A percentile compares a stretch with the other conserved stretches of the same genome.
Conservation (phyloP, 2,888 invertebrate species). For the Drosophila silvestris region DNA sequence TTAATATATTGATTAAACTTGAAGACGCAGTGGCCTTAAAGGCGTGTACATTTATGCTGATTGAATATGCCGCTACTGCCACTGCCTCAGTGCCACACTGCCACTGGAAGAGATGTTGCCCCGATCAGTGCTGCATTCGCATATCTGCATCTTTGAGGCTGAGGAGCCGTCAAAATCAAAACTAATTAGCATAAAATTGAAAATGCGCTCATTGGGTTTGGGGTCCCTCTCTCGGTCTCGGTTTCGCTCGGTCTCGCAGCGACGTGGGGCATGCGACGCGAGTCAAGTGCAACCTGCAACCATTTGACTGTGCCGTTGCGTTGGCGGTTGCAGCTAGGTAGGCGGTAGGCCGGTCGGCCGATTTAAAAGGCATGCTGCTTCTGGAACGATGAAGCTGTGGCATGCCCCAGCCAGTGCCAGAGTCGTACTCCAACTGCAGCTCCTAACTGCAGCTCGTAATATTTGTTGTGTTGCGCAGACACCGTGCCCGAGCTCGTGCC, state of each 20-base stretch:
- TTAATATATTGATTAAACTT: neutral
- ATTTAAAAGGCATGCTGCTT: conserved; percentile 71
- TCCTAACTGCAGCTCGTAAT: conserved; percentile 18
- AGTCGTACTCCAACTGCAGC: conserved; percentile 4
- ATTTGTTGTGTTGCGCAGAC: neutral
- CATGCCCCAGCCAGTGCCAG: conserved; percentile 30
- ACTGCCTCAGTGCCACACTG: neutral
- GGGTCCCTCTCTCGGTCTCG: neutral
- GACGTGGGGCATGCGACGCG: conserved; percentile 18
- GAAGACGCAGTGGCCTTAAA: neutral
- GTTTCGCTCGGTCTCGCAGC: neutral
- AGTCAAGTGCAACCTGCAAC: conserved; percentile 61
- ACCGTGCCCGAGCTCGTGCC: neutral
- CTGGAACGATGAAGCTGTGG: conserved; percentile 45
- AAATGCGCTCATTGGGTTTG: conserved; percentile 79
- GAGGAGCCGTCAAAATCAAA: conserved; percentile 57
- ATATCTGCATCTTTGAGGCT: conserved; percentile 3
- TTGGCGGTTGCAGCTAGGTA: conserved; percentile 37
- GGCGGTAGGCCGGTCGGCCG: conserved; percentile 62
- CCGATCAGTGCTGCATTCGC: conserved; percentile 3
- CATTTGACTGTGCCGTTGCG: conserved; percentile 28
- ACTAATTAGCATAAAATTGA: conserved; percentile 85
- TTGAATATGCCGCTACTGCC: conserved; percentile 1
- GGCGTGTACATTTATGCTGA: conserved; percentile 1
- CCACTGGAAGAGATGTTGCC: neutral